Base-by-base conservation (phyloP, 2,113 vertebrate species). In the Puntigrus tetrazona region DNA sequence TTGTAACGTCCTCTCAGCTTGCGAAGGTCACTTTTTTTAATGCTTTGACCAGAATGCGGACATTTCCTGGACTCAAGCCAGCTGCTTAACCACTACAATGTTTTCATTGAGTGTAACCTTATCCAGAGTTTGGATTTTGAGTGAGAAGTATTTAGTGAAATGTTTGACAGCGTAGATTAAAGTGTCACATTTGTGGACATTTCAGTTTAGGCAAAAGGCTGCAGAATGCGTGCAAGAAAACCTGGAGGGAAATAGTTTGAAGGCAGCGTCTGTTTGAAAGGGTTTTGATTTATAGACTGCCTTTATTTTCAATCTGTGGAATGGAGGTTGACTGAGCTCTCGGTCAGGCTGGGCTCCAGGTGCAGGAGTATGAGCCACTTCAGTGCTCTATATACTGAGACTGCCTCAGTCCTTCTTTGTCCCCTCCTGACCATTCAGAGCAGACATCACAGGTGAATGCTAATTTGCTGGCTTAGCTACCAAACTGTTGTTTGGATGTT, bases 131-230 rank as follows among this genome's bases (percentile, higher is more conserved):
- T 55, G 2, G 18, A 16, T 55, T 55, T 55, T 77, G 27, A 36
- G 9, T 13, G 74, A 55, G 45, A 31, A 76, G 29, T 13, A 36
- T 5, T 55, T 4, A 36, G 14, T 55, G 18, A 55, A 55, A 77
- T 77, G 47, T 77, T 55, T 77, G 74, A 55, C 47, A 13, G 47
- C 45, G 1, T 55, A n/a, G 74, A 52, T 55, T 22, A 55, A 77
- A 77, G 10, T 36, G 47, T 70, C 74, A 36, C 29, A 55, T 55
- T 55, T 36, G 29, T 55, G 74, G 8, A 22, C 10, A 55, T 55
- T 55, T 47, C 29, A 34, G 74, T n/a, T 18, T 55, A 55, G 18
- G 29, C 25, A 2, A 55, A 52, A 52, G 41, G 25, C 73, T 69
- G 10, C 34, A 36, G 20, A 69, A 38, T 13, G 45, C 9, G 16